Evolutionary conservation across 2,888 invertebrate species (phyloP), one percentile per base, ranked within the genome.

Genomic region (Eubasilissa splendida): DNA sequence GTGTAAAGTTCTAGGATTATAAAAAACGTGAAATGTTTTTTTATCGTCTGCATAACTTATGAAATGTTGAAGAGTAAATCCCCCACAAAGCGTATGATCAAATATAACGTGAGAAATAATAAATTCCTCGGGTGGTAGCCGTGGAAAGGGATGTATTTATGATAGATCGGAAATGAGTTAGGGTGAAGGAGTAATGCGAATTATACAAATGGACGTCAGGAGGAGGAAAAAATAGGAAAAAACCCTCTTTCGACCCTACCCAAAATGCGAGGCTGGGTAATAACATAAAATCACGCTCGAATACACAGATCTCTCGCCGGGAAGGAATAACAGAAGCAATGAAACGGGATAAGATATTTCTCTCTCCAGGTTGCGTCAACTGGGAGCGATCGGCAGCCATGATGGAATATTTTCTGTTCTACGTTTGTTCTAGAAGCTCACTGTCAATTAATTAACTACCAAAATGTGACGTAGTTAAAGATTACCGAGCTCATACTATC

Each of bases 321-420:
- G 42, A 33, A 68, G 33, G 70, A 66, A 77, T 66, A 77, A 66
- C 54, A 77, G 77, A 56, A 66, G 50, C 33, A 65, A 58, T 63
- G 68, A 77, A 66, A 76, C 33, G 66, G 56, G 22, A 76, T 76
- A 60, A 66, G 33, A 22, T 42, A 54, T 58, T 58, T 77, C 56
- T 70, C 58, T 54, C 31, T 63, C 12, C 9, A 9, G 50, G 42
- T 3, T 9, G 50, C 52, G 52, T 3, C 12, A 10, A 58, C 58
- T 2, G 58, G 11, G n/a, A n/a, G 68, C 52, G 68, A 68, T 31
- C 68, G 68, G 68, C 68, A 14, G 52, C 8, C 68, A 58, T 60
- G 56, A 42, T 31, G 71, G 80, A 76, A 82, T 70, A 81, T 81
- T 79, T 79, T 79, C 79, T 79, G 79, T 81, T 76, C 73, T 73